Percentiles rank a stretch among this genome's conserved stretches.
These are phyloP conservation scores for Australoheros facetus DNA, from an alignment of 2,797 vertebrate genomes.

Conservation along the genomic window DNA sequence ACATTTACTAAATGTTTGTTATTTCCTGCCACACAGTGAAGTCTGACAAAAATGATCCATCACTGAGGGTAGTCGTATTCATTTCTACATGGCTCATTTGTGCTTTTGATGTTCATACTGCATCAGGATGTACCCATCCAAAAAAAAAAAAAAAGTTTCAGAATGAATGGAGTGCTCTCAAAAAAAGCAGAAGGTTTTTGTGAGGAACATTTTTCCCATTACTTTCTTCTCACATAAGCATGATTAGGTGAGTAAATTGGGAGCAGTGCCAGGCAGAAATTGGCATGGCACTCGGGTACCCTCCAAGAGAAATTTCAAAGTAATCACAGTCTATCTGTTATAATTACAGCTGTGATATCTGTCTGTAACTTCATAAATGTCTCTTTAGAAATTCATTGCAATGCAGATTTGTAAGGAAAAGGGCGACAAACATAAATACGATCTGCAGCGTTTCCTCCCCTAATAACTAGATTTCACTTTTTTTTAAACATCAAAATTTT, in stretches of 20 bases:
- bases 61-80: neutral
- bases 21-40: conserved; percentile 11
- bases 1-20: conserved; percentile 34
- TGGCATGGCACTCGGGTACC: conserved; percentile 10
- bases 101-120: neutral
- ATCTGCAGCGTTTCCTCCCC: neutral
- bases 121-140: neutral
- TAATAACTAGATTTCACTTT: neutral
- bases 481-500: conserved; percentile 40
- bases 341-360: conserved; percentile 50
- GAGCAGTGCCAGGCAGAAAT: conserved; percentile 29
- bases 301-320: conserved; percentile 45
- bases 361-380: conserved; percentile 30
- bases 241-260: conserved; percentile 50
- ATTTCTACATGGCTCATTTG: neutral
- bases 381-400: conserved; percentile 22
- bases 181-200: neutral
- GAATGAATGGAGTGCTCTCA: neutral
- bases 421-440: neutral
- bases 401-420: conserved; percentile 18
- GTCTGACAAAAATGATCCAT: conserved; percentile 18
- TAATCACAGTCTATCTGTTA: conserved; percentile 47
- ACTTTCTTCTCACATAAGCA: conserved; percentile 10
- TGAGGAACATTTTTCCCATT: conserved; percentile 1
- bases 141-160: neutral